These are phyloP conservation scores for Trachemys scripta DNA, from an alignment of 2,113 vertebrate genomes.

Conservation along the genomic window DNA sequence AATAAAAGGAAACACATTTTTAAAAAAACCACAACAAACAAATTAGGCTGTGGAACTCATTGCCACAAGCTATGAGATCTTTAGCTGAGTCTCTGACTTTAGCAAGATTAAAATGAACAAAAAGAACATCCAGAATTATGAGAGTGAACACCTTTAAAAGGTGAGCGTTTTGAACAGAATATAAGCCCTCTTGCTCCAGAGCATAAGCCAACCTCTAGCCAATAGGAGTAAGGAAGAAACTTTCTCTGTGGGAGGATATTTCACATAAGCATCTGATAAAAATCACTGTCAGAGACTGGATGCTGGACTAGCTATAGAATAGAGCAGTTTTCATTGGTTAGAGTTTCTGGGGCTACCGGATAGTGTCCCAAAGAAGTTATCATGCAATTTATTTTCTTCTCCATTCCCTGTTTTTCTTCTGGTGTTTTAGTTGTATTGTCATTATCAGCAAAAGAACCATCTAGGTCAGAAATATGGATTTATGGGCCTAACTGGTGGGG, in stretches of 20 bases:
- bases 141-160: neutral
- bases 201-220: neutral
- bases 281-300: neutral
- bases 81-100: neutral
- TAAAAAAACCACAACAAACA: neutral
- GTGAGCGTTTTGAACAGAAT: neutral
- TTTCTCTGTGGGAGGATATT: neutral
- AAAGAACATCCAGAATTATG: neutral
- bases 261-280: neutral
- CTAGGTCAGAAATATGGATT: neutral
- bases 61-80: neutral
- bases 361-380: neutral
- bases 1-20: neutral
- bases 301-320: neutral
- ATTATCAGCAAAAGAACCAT: neutral
- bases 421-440: neutral
- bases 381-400: neutral
- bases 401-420: fast-evolving
- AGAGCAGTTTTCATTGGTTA: neutral
- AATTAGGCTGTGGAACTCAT: neutral
- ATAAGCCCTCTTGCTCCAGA: fast-evolving
- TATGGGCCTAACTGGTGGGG: neutral
- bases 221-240: neutral
- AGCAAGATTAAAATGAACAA: neutral
- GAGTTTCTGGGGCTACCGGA: neutral